These are phyloP conservation scores for Dryobota labecula DNA, from an alignment of 2,888 invertebrate genomes.

Conservation along the genomic window DNA sequence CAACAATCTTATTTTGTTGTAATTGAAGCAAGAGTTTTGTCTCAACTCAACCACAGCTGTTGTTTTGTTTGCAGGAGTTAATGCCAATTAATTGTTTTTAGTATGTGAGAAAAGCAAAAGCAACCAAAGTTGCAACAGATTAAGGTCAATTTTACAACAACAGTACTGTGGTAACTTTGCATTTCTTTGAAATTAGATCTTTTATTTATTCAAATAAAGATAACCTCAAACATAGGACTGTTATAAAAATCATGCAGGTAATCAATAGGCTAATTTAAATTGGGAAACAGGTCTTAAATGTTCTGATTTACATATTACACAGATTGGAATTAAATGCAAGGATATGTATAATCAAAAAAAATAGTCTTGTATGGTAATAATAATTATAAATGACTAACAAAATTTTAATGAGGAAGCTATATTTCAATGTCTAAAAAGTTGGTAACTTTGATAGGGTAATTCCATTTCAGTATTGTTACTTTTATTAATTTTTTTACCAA, in stretches of 20 bases:
- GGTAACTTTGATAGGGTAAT: not conserved
- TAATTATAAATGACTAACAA: not conserved
- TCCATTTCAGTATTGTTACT: not conserved
- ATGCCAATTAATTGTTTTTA: slow-evolving; percentile 52
- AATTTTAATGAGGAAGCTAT: not conserved
- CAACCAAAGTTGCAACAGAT: slow-evolving; percentile 27
- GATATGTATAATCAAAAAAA: not conserved
- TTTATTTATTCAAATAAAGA: slow-evolving; percentile 5
- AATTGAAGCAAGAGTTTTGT: slow-evolving; percentile 30
- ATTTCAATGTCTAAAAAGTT: not conserved
- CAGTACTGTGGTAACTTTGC: slow-evolving; percentile 57
- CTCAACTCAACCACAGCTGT: slow-evolving; percentile 38
- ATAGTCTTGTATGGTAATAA: not conserved
- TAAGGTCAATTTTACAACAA: slow-evolving; percentile 47
- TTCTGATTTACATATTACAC: slow-evolving; percentile 34
- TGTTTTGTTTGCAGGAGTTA: slow-evolving; percentile 49
- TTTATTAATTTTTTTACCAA: not conserved
- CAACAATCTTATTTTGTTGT: slow-evolving; percentile 19
- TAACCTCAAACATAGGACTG: slow-evolving; percentile 47
- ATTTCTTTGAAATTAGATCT: slow-evolving; percentile 40
- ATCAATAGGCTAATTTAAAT: slow-evolving; percentile 32
- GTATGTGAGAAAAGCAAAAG: slow-evolving; percentile 30
- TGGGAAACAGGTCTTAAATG: slow-evolving; percentile 23
- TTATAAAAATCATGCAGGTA: not conserved
- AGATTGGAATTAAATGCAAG: slow-evolving; percentile 6